A percentile compares a stretch with the other conserved stretches of the same genome.
phyloP scores from a whole-genome alignment of 2,113 vertebrate genomes.

The Strigops habroptila region DNA sequence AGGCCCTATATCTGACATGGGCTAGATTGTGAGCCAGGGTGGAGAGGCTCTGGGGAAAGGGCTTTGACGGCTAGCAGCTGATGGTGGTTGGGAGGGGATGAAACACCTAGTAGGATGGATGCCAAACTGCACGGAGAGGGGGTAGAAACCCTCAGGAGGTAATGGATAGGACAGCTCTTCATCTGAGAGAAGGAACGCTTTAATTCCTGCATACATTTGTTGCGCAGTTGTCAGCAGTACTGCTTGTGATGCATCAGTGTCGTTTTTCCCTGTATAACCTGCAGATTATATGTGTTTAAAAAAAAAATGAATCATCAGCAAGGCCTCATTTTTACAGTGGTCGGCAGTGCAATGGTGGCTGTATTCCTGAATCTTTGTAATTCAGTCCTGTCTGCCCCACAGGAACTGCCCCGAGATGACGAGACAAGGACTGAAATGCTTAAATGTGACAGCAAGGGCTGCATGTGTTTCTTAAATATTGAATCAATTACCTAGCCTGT shows the following conservation, averaged over 20 bases:
- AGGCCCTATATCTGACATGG: fast-evolving
- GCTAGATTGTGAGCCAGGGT: fast-evolving
- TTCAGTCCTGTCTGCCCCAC: not conserved
- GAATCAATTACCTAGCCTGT: not conserved
- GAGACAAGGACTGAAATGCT: not conserved
- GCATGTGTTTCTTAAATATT: not conserved
- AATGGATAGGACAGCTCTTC: not conserved
- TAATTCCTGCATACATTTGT: not conserved
- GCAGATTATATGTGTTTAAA: not conserved
- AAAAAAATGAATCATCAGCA: not conserved
- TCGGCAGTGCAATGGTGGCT: not conserved
- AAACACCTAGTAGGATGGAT: not conserved
- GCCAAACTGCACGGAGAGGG: not conserved
- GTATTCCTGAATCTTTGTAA: not conserved
- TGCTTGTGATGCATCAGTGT: fast-evolving
- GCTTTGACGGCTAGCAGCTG: not conserved
- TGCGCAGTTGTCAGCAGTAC: not conserved
- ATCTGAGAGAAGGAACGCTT: not conserved
- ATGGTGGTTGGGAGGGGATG: not conserved
- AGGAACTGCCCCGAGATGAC: not conserved
- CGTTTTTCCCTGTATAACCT: not conserved
- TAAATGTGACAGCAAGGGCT: not conserved
- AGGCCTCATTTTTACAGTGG: not conserved
- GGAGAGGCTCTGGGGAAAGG: not conserved
- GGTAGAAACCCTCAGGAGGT: not conserved